These are phyloP conservation scores for Calliopsis andreniformis DNA, from an alignment of 1,140 invertebrate genomes.

Conservation along the genomic window DNA sequence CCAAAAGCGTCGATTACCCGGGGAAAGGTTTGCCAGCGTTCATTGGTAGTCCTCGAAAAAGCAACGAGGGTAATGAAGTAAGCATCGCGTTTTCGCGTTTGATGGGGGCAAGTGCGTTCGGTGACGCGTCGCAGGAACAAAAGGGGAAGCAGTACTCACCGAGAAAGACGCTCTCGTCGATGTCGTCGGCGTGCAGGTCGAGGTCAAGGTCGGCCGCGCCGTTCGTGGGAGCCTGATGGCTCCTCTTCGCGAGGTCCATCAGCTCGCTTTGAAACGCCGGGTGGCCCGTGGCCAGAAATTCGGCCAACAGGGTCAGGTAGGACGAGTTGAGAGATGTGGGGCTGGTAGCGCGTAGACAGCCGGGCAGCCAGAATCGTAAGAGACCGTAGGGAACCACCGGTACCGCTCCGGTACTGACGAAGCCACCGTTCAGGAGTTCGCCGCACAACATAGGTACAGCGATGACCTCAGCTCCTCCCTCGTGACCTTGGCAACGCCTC, in stretches of 20 bases:
- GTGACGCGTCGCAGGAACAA: not conserved
- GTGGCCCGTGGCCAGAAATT: conserved; percentile 76
- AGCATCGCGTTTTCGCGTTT: not conserved
- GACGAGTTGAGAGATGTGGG: conserved; percentile 75
- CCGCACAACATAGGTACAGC: conserved; percentile 81
- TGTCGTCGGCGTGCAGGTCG: conserved; percentile 68
- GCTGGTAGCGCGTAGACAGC: conserved; percentile 77
- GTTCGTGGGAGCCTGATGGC: conserved; percentile 59
- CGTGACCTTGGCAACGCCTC: conserved; percentile 64
- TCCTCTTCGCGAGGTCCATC: conserved; percentile 71
- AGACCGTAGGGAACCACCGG: conserved; percentile 79
- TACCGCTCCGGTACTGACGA: conserved; percentile 80
- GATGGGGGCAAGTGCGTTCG: too few relatives aligned
- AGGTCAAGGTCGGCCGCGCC: conserved; percentile 67
- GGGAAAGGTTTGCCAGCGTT: not conserved
- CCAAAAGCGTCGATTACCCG: conserved; percentile 29
- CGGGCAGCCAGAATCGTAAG: conserved; percentile 79
- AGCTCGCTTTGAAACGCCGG: conserved; percentile 62
- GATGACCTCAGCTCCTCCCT: conserved; percentile 67
- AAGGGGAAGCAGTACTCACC: conserved; percentile 68
- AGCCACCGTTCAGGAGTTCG: conserved; percentile 80
- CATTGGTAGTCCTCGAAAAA: not conserved
- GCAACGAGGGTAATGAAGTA: not conserved
- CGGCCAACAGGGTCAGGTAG: conserved; percentile 77
- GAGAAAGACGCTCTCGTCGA: conserved; percentile 77